Evolutionary conservation across 37 sponge, comb jelly and placozoan genomes (phyloP).

Genomic region (Hormiphora californensis): DNA sequence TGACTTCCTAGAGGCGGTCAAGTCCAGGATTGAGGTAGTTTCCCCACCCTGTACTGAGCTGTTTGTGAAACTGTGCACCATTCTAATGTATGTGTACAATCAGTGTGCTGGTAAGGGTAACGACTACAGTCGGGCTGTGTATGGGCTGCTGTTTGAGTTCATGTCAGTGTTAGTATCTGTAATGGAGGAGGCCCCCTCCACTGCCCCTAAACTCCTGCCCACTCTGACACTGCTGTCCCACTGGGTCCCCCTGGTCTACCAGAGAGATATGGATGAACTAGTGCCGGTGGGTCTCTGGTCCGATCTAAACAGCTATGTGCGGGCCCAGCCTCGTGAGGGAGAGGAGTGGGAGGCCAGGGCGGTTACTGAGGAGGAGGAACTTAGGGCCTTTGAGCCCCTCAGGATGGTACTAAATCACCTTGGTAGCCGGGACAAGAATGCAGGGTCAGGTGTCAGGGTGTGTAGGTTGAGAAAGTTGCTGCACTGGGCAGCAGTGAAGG

Average conservation of each 20-base stretch:
- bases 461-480: constrained; percentile 43
- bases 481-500: constrained; percentile 48
- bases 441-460: not conserved
- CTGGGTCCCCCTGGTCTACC: constrained; percentile 27
- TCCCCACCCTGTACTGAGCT: not conserved
- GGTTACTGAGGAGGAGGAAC: constrained; percentile 9
- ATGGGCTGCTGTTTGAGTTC: constrained; percentile 45
- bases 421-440: not conserved
- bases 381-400: constrained; percentile 40
- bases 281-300: constrained; percentile 43
- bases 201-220: constrained; percentile 27
- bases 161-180: constrained; percentile 46
- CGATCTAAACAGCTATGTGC: constrained; percentile 40
- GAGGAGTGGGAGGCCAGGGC: constrained; percentile 35
- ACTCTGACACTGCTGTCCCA: constrained; percentile 37
- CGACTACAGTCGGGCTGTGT: constrained; percentile 14
- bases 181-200: not conserved
- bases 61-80: constrained; percentile 51
- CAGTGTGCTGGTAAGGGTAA: constrained; percentile 30
- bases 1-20: constrained; percentile 46
- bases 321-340: not conserved
- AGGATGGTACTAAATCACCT: constrained; percentile 33
- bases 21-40: constrained; percentile 10
- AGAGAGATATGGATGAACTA: constrained; percentile 38
- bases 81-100: constrained; percentile 21